Evolutionary conservation across 2,113 vertebrate genomes (phyloP), one percentile per base, ranked within the genome.

Genomic region (Tamias sibiricus): DNA sequence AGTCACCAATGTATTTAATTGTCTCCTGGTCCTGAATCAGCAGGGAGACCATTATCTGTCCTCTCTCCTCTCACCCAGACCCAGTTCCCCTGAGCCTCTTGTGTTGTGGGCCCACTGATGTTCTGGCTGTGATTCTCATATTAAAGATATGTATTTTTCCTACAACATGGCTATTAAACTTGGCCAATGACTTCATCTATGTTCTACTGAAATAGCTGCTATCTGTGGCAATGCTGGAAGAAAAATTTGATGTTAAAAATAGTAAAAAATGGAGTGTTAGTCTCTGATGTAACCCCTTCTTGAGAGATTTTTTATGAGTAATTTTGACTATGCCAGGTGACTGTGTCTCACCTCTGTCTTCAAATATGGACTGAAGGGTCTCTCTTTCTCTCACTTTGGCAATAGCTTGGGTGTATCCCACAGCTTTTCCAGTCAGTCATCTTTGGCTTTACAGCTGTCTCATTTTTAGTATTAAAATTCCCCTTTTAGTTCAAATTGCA

Each of bases 401-500:
- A 83, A 5, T 90, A 74, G 49, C 47, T 77, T 68, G 11, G 44
- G 52, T 47, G 28, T 24, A 66, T n/a, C 19, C 9, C 24, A 9
- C 42, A 77, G 35, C 14, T 40, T 90, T 80, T 87, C 28, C 12
- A 20, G 47, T 74, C 12, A 20, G 47, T 68, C 54, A 94, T 47
- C 44, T 69, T 64, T 82, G 54, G 37, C 12, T 74, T 95, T 59
- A 57, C 37, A 68, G 14, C 69, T 66, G 28, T 72, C 35, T 90
- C 85, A 72, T 83, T 77, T 95, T 66, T 77, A 90, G 22, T 68
- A 66, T 71, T n/a, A 92, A 90, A 88, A 71, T 89, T 76, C 32
- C 26, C 62, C 66, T 35, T 92, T 71, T 17, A 26, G 22, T 64
- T 90, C 80, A 81, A 81, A 89, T 17, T 49, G 86, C 66, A 47